A percentile compares a stretch with the other conserved stretches of the same genome.
These are phyloP conservation scores for Ichneumoninae sp. DNA, from an alignment of 2,888 invertebrate genomes.

Conservation along the genomic window DNA sequence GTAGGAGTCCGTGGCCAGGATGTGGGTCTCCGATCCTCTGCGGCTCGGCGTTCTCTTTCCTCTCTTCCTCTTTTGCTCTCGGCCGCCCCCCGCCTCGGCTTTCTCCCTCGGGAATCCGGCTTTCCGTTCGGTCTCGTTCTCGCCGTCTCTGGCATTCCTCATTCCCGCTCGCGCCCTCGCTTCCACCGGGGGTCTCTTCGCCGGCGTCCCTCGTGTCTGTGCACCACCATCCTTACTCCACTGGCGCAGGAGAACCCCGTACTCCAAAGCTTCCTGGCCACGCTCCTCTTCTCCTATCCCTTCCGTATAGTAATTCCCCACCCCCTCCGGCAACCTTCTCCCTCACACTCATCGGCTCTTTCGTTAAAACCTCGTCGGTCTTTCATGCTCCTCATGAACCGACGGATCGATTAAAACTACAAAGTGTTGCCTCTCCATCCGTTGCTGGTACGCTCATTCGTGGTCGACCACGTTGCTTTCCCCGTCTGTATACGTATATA, in stretches of 20 bases:
- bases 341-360: conserved; percentile 37
- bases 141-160: conserved; percentile 50
- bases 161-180: conserved; percentile 7
- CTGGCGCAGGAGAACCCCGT: conserved; percentile 39
- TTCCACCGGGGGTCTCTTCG: conserved; percentile 40
- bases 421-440: conserved; percentile 81
- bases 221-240: conserved; percentile 52
- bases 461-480: conserved; percentile 80
- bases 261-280: conserved; percentile 67
- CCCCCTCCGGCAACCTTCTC: conserved; percentile 40
- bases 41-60: conserved; percentile 42
- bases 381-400: conserved; percentile 64
- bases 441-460: conserved; percentile 80
- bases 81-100: conserved; percentile 60
- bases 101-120: conserved; percentile 45
- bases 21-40: conserved; percentile 76
- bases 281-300: conserved; percentile 51
- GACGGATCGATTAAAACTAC: conserved; percentile 83
- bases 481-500: conserved; percentile 20
- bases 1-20: conserved; percentile 80
- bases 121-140: conserved; percentile 36
- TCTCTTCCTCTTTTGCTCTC: conserved; percentile 60
- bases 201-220: conserved; percentile 42
- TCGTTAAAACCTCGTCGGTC: conserved; percentile 69
- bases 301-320: conserved; percentile 36